phyloP scores from a whole-genome alignment of 2,888 invertebrate genomes.

The Brachypalpus laphriformis region DNA sequence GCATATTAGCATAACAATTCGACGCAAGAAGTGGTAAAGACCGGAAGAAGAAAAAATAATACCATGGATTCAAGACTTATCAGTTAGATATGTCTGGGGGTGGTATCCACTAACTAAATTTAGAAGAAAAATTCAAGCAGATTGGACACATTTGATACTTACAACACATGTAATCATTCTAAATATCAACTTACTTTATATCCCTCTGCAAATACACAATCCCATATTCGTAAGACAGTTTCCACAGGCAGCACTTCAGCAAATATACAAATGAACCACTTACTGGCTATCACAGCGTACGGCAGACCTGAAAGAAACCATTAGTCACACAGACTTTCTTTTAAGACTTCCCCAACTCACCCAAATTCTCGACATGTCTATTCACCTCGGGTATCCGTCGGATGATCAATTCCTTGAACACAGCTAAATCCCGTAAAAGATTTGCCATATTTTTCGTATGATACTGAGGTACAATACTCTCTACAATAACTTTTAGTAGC shows the following conservation, averaged over 20 bases:
- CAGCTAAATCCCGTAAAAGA: constrained; percentile 93
- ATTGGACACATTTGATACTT: no score
- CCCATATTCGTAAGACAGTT: constrained; percentile 97
- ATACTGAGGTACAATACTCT: constrained; percentile 93
- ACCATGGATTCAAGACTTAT: no score
- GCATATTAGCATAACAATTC: no score
- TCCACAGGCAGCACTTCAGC: constrained; percentile 97
- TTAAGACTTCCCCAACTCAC: constrained; percentile 79
- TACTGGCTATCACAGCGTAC: constrained; percentile 95
- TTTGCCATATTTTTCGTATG: constrained; percentile 96
- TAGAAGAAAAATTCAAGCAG: no score
- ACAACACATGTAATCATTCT: neutral
- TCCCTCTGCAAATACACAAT: constrained; percentile 97
- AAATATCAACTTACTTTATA: constrained; percentile 85
- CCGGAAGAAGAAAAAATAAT: no score
- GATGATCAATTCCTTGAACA: constrained; percentile 93
- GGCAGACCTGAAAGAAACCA: constrained; percentile 86
- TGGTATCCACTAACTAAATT: no score
- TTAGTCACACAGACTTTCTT: neutral
- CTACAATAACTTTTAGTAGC: constrained; percentile 94
- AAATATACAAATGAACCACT: constrained; percentile 97
- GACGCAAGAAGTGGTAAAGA: no score
- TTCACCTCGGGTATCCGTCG: constrained; percentile 91
- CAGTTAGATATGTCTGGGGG: no score
- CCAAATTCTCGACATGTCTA: constrained; percentile 90